A percentile compares a stretch with the other conserved stretches of the same genome.
phyloP scores from a whole-genome alignment of 2,888 invertebrate species.

The Catocala sponsa region DNA sequence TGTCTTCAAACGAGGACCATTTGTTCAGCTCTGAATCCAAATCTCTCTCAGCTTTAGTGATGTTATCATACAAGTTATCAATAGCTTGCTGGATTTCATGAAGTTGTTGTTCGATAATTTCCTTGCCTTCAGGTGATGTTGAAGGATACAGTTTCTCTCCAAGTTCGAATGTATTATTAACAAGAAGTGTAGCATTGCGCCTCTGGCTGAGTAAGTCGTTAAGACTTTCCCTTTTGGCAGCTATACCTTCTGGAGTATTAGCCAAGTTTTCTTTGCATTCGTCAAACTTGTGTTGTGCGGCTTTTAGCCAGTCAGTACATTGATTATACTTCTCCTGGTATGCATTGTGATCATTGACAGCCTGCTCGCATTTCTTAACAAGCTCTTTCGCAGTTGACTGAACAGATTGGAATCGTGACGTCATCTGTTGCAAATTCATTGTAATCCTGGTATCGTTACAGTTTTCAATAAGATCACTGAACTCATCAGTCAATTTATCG shows the following conservation, averaged over 20 bases:
- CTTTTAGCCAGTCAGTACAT: conserved; percentile 93
- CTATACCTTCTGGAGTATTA: conserved; percentile 91
- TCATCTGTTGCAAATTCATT: conserved; percentile 95
- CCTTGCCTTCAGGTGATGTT: conserved; percentile 95
- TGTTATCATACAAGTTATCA: conserved; percentile 93
- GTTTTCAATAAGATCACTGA: conserved; percentile 94
- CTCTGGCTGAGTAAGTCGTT: conserved; percentile 93
- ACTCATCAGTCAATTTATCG: conserved; percentile 95
- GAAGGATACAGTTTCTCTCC: conserved; percentile 96
- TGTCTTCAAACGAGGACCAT: conserved; percentile 97
- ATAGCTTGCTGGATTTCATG: conserved; percentile 95
- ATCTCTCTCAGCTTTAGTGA: conserved; percentile 93
- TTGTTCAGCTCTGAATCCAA: conserved; percentile 94
- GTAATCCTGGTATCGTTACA: conserved; percentile 96
- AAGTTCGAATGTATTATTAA: conserved; percentile 95
- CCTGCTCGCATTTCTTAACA: conserved; percentile 96
- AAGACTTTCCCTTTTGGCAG: conserved; percentile 90
- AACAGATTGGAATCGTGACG: conserved; percentile 96
- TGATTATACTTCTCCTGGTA: conserved; percentile 95
- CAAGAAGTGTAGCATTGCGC: conserved; percentile 91
- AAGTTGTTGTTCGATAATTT: conserved; percentile 93
- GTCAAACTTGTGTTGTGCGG: conserved; percentile 92
- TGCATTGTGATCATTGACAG: conserved; percentile 93
- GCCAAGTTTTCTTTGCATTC: conserved; percentile 89
- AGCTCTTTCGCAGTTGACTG: conserved; percentile 96